Evolutionary conservation across 1,140 invertebrate species (phyloP), one percentile per base, ranked within the genome.

Genomic region (Atta colombica): DNA sequence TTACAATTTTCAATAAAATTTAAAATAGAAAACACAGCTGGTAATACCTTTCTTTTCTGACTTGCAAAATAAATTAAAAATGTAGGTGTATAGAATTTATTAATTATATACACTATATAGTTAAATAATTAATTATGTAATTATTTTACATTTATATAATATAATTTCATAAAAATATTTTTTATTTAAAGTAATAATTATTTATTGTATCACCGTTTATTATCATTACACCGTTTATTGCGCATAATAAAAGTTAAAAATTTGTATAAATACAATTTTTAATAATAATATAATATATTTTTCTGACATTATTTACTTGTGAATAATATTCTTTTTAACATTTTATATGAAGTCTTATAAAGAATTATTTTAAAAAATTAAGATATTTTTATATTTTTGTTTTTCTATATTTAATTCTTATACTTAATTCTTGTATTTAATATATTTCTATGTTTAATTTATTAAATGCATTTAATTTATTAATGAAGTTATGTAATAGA

Each of bases 1-100:
- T 84, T 61, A 84, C 45, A 7, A 84, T 74, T 75, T 84, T 84
- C 61, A 55, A 63, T 84, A 84, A 84, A 84, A 75, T 35, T 18
- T 16, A 10, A 61, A 84, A 84, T 75, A 3, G 18, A 35, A 75
- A 49, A 28, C 7, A 12, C 0, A 21, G 3, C 0, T 75, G 16
- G 45, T 75, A 14, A 8, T 2, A 45, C 6, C 31, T 45, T 14
- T 45, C 35, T 16, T 31, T 12, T 31, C 18, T 39, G 49, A 25
- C 10, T 31, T 45, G 8, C 28, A 51, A 51, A 78, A 31, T 77
- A 28, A 74, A 10, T 28, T 69, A 39, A 45, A 45, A 45, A 10
- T 45, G 8, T 45, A 45, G 7, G 2, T 0, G 3, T 16, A 51
- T 16, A 39, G 5, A 71, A 58, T 45, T 45, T 77, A n/a, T 63